Evolutionary conservation across 2,888 invertebrate species (phyloP).

Genomic region (Nomada fucata): DNA sequence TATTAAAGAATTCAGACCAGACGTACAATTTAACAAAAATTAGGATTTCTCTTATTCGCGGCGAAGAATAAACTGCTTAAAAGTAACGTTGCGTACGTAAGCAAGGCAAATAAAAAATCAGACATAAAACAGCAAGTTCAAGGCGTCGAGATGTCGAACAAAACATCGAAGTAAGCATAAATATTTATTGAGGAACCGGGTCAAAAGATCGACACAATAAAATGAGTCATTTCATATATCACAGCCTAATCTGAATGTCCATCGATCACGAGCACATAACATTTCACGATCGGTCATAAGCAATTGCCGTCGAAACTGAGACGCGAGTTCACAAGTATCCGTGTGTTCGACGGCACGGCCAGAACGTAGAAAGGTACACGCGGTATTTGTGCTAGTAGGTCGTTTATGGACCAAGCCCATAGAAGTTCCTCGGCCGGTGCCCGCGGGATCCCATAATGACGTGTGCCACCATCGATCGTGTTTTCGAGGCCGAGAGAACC

Average conservation of each 20-base stretch:
- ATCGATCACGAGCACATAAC: too few species aligned
- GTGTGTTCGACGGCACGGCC: constrained; percentile 46
- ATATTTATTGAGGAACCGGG: too few species aligned
- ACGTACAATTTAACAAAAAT: not conserved
- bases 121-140: too few species aligned
- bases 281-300: not conserved
- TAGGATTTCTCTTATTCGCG: not conserved
- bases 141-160: too few species aligned
- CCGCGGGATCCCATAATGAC: constrained; percentile 54
- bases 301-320: constrained; percentile 37
- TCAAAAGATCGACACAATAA: too few species aligned
- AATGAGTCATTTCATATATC: too few species aligned
- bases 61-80: too few species aligned
- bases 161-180: too few species aligned
- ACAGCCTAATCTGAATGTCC: too few species aligned
- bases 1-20: too few species aligned
- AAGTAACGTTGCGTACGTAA: too few species aligned
- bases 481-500: constrained; percentile 7
- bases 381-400: constrained; percentile 82
- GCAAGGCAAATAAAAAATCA: too few species aligned
- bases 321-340: constrained; percentile 23
- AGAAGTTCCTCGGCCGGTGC: constrained; percentile 62
- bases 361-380: constrained; percentile 71
- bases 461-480: constrained; percentile 25
- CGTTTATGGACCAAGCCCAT: constrained; percentile 80